These are phyloP conservation scores for Dendroctonus ponderosae DNA, from an alignment of 1,140 invertebrate species.

Conservation along the genomic window DNA sequence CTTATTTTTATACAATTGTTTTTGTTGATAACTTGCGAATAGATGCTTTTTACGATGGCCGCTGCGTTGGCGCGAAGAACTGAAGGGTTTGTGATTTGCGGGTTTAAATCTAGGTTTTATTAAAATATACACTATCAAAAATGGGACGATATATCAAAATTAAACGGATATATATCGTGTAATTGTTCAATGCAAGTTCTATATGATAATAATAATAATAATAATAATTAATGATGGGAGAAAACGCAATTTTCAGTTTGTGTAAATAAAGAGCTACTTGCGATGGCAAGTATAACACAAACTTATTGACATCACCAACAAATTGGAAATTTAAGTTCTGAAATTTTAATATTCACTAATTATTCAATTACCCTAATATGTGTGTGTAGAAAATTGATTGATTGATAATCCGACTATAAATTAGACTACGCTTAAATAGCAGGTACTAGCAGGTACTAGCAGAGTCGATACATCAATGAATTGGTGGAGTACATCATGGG, in stretches of 20 bases:
- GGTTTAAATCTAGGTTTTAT: slow-evolving; percentile 34
- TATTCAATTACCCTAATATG: no score
- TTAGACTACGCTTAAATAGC: slow-evolving; percentile 41
- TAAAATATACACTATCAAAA: slow-evolving; percentile 41
- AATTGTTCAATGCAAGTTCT: background rate
- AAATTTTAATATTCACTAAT: no score
- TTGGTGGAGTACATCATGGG: slow-evolving; percentile 91
- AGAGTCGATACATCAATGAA: slow-evolving; percentile 65
- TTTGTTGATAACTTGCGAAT: no score
- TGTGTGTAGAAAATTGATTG: no score
- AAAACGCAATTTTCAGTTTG: background rate
- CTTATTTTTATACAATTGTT: slow-evolving; percentile 4
- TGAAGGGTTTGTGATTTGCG: no score
- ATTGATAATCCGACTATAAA: slow-evolving; percentile 17
- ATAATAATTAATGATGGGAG: slow-evolving; percentile 1
- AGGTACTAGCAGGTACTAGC: slow-evolving; percentile 54
- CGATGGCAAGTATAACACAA: no score
- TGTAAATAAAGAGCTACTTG: no score
- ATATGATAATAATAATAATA: background rate
- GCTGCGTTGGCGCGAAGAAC: no score
- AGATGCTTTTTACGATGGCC: no score
- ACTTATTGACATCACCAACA: no score
- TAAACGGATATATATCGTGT: slow-evolving; percentile 16
- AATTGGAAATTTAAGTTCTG: no score
- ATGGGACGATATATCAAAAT: slow-evolving; percentile 35